phyloP scores from a whole-genome alignment of 2,888 invertebrate species.

The Pseudococcus viburni region DNA sequence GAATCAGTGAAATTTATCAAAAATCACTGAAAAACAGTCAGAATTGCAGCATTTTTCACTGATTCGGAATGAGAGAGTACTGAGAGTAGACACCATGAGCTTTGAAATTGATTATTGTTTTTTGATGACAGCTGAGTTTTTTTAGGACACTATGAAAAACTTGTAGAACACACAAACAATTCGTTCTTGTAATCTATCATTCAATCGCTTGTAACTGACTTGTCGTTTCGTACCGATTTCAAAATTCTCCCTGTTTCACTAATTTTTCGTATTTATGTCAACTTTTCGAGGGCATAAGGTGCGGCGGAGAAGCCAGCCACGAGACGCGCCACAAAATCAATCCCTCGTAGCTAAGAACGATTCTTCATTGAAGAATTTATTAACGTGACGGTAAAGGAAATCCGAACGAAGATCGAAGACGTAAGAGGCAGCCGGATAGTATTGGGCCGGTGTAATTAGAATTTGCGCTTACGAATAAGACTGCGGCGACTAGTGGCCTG shows the following conservation, averaged over 20 bases:
- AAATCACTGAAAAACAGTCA: no score
- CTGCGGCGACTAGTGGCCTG: conserved; percentile 2
- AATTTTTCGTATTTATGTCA: conserved; percentile 13
- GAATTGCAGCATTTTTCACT: no score
- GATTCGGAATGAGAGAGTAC: no score
- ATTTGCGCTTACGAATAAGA: conserved; percentile 47
- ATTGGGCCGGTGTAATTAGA: conserved; percentile 34
- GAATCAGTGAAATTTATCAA: no score
- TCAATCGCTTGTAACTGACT: no score
- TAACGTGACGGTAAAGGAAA: background rate
- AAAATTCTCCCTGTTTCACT: background rate
- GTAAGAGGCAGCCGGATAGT: background rate
- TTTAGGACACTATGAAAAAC: no score
- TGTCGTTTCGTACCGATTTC: no score
- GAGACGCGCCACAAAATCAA: background rate
- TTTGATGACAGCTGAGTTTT: no score
- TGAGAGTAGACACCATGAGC: no score
- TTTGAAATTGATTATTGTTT: no score
- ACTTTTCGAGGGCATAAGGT: background rate
- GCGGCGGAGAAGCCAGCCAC: background rate
- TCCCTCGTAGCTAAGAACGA: background rate
- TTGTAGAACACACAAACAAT: no score
- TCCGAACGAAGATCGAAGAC: conserved; percentile 13
- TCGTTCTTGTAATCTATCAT: no score
- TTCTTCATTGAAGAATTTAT: conserved; percentile 53